Evolutionary conservation across 2,888 invertebrate genomes (phyloP), one percentile per base, ranked within the genome.

Genomic region (Lymantria monacha): DNA sequence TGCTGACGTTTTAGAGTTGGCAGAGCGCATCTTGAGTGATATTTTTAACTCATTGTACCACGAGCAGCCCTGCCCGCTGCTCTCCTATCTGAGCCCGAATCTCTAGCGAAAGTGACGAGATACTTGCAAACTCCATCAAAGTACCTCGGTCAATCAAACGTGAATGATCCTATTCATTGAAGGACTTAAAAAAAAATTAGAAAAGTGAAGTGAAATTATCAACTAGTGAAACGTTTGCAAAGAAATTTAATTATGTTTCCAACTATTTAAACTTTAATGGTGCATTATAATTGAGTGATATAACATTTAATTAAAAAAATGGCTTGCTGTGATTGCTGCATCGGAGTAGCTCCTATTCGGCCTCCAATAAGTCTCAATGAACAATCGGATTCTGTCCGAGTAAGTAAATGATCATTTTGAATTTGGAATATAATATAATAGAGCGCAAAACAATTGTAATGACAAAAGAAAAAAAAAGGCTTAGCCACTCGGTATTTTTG

Each of bases 341-440:
- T 92, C 70, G 92, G 93, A 69, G 94, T 93, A 57, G 91, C 94
- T 69, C 95, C 95, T 53, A 93, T 97, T 67, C 93, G 95, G 72
- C 92, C 95, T 61, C 97, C 97, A 59, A 95, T 97, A 78, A 95
- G 94, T 81, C 88, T 96, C 66, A 93, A 79, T 74, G 94, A 94
- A 70, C 90, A 90, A 73, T 96, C 97, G 57, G 96, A 96, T 71
- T 85, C 93, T 59, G 88, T 96, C 62, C 96, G 95, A 94, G 96
- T 96, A 91, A 94, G 93, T 82, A 10, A 30, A 30, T 42, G 1
- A 30, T 11, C 30, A 1, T 11, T n/a, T 30, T 8, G n/a, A 42
- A 11, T 1, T 1, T 13, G 13, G 33, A 33, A 8, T 5, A 10
- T 33, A 10, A 10, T 33, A 10, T 33, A 33, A 10, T 36, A 9